Evolutionary conservation across 2,113 vertebrate genomes (phyloP).

Genomic region (Chloropsis cyanopogon): DNA sequence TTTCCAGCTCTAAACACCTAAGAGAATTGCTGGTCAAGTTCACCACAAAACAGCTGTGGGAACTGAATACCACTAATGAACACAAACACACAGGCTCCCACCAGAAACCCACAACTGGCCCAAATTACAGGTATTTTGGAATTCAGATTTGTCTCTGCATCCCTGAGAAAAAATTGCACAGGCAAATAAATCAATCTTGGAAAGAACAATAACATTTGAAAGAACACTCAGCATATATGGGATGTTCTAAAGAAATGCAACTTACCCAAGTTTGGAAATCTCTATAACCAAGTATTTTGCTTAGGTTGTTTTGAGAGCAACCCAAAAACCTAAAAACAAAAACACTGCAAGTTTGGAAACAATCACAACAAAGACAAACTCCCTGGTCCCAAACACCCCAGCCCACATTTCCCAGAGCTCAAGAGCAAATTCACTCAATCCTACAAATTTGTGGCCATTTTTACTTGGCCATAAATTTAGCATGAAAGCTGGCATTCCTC

Average conservation of each 20-base stretch:
- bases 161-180: neutral
- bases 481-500: neutral
- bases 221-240: rapidly evolving
- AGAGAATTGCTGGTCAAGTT: neutral
- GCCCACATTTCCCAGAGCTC: neutral
- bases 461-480: neutral
- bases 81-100: neutral
- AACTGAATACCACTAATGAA: neutral
- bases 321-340: neutral
- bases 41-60: neutral
- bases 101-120: neutral
- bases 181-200: neutral
- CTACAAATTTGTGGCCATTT: neutral
- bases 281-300: neutral
- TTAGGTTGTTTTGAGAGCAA: neutral
- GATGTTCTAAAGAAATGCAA: neutral
- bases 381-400: neutral
- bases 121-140: rapidly evolving
- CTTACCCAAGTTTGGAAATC: neutral
- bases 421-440: neutral
- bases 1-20: neutral
- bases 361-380: neutral
- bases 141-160: neutral
- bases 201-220: neutral
- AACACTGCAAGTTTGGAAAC: neutral